A percentile compares a stretch with the other conserved stretches of the same genome.
These are phyloP conservation scores for Muscina levida DNA, from an alignment of 2,888 invertebrate genomes.

Conservation along the genomic window DNA sequence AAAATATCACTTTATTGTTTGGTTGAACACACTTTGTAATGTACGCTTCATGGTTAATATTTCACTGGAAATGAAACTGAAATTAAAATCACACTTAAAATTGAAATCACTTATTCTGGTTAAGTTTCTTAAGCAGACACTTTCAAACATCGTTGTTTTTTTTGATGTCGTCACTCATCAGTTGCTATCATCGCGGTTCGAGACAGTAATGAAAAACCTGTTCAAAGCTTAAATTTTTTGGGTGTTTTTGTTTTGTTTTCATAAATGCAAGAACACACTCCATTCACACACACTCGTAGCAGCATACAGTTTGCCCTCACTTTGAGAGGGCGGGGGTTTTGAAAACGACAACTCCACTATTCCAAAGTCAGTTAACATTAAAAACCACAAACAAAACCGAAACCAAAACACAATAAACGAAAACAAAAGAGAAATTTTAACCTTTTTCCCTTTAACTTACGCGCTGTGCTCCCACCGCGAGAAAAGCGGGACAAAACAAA, in stretches of 20 bases:
- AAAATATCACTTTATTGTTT: slow-evolving; percentile 2
- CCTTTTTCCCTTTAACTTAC: slow-evolving; percentile 15
- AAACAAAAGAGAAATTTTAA: slow-evolving; percentile 33
- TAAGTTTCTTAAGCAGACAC: neutral
- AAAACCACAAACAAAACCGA: slow-evolving; percentile 7
- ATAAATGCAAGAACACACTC: neutral
- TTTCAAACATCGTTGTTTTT: slow-evolving; percentile 7
- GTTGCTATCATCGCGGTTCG: slow-evolving; percentile 25
- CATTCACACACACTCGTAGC: neutral
- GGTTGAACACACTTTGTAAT: slow-evolving; percentile 43
- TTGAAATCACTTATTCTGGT: slow-evolving; percentile 24
- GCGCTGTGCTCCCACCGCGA: slow-evolving; percentile 18
- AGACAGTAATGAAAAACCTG: neutral
- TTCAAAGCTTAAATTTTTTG: neutral
- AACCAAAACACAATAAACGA: neutral
- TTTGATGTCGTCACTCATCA: slow-evolving; percentile 52
- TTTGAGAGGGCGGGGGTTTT: neutral
- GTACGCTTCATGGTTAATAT: slow-evolving; percentile 55
- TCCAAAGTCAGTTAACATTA: slow-evolving; percentile 21
- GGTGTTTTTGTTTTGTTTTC: too few relatives aligned
- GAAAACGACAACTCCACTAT: too few relatives aligned
- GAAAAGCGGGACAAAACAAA: slow-evolving; percentile 22
- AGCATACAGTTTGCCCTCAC: slow-evolving; percentile 1
- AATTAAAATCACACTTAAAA: slow-evolving; percentile 22
- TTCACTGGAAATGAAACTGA: slow-evolving; percentile 47